Conservation (phyloP, 2,888 invertebrate genomes). For the Pomacea canaliculata region DNA sequence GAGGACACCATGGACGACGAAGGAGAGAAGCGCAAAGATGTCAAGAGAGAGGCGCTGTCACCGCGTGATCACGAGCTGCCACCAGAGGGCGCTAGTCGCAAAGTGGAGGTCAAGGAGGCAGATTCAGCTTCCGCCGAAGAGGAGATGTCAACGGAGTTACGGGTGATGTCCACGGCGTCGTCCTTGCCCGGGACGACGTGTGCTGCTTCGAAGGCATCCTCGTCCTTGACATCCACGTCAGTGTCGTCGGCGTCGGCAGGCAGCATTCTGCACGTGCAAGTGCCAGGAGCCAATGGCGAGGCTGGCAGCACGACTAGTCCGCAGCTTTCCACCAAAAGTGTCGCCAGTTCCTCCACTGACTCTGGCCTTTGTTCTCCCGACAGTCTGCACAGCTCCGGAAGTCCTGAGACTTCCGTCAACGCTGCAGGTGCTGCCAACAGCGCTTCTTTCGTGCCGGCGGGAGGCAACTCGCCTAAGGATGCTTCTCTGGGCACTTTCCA, state of each 20-base stretch:
- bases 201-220: neutral
- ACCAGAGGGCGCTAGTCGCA: neutral
- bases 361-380: slow-evolving; percentile 41
- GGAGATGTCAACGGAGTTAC: slow-evolving; percentile 1
- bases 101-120: slow-evolving; percentile 8
- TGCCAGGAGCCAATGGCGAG: neutral
- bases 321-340: slow-evolving; percentile 33
- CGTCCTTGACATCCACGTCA: slow-evolving; percentile 3
- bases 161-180: neutral
- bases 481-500: neutral
- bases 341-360: slow-evolving; percentile 36
- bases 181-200: neutral
- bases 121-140: slow-evolving; percentile 2
- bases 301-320: slow-evolving; percentile 28
- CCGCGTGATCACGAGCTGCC: neutral
- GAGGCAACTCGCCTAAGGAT: neutral
- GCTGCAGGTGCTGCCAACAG: neutral
- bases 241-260: slow-evolving; percentile 7
- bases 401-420: slow-evolving; percentile 34
- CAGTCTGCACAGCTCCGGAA: slow-evolving; percentile 39
- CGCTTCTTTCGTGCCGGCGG: neutral
- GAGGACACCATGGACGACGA: neutral
- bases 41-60: slow-evolving; percentile 10
- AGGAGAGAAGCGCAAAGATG: neutral
- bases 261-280: slow-evolving; percentile 18